A percentile compares a stretch with the other conserved stretches of the same genome.
These are phyloP conservation scores for Equus quagga DNA, from an alignment of 2,113 vertebrate species.

Conservation along the genomic window DNA sequence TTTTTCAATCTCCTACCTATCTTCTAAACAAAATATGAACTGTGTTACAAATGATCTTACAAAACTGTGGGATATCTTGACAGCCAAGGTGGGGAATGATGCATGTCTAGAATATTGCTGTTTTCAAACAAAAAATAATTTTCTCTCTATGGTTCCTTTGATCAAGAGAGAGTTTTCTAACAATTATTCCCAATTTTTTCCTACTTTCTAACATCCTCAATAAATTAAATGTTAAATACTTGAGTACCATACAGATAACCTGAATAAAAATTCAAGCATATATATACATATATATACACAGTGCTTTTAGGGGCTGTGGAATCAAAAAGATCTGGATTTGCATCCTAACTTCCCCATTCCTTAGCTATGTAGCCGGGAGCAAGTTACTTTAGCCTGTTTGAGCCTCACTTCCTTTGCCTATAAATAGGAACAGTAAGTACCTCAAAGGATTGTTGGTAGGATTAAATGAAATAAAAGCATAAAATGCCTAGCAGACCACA, in stretches of 20 bases:
- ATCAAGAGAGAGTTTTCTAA: slow-evolving; percentile 36
- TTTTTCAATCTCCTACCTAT: slow-evolving; percentile 21
- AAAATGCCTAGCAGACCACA: not conserved
- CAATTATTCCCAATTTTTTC: not conserved
- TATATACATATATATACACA: not conserved
- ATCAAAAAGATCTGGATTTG: slow-evolving; percentile 47
- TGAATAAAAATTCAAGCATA: slow-evolving; percentile 49
- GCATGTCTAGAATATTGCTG: not conserved
- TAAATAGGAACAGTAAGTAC: slow-evolving; percentile 65
- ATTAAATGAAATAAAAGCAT: slow-evolving; percentile 63
- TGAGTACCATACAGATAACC: not conserved
- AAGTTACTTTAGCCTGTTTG: slow-evolving; percentile 37
- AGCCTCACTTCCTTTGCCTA: slow-evolving; percentile 60
- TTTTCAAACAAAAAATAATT: slow-evolving; percentile 46
- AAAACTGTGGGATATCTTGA: not conserved
- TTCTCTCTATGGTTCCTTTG: not conserved
- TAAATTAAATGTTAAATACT: slow-evolving; percentile 46
- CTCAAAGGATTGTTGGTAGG: slow-evolving; percentile 57
- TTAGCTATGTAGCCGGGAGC: not conserved
- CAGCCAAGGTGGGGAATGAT: not conserved
- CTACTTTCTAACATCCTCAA: slow-evolving; percentile 25
- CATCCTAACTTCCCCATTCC: not conserved
- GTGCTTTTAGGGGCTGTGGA: not conserved
- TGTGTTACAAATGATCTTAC: slow-evolving; percentile 32
- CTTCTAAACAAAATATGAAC: slow-evolving; percentile 48